phyloP scores from a whole-genome alignment of 2,888 invertebrate genomes.

The Sisyra terminalis region DNA sequence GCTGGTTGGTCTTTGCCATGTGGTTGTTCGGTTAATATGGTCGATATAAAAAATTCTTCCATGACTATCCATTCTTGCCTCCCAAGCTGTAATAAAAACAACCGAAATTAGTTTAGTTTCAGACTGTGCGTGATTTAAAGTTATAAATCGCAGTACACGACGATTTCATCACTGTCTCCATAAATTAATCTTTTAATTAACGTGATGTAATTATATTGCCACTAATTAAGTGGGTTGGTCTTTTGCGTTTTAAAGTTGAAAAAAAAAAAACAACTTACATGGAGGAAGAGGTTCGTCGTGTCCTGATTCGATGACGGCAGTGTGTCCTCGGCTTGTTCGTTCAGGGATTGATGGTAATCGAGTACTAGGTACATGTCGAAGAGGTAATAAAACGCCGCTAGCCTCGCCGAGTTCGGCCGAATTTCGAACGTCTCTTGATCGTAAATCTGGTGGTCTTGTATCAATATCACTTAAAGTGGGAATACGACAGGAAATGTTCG shows the following conservation, averaged over 20 bases:
- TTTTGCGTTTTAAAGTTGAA: no score
- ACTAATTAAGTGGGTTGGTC: no score
- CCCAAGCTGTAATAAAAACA: slow-evolving; percentile 59
- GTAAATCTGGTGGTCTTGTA: slow-evolving; percentile 26
- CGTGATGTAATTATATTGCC: no score
- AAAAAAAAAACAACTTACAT: slow-evolving; percentile 35
- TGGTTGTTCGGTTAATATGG: slow-evolving; percentile 89
- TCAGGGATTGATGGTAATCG: slow-evolving; percentile 71
- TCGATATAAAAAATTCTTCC: slow-evolving; percentile 96
- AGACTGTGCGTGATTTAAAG: no score
- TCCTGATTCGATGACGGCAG: slow-evolving; percentile 33
- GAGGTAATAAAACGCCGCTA: slow-evolving; percentile 33
- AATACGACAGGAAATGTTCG: slow-evolving; percentile 25
- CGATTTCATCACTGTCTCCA: no score
- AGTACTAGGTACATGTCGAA: slow-evolving; percentile 55
- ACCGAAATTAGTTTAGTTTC: background rate
- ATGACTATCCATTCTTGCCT: slow-evolving; percentile 91
- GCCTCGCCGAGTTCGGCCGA: slow-evolving; percentile 28
- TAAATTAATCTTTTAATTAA: no score
- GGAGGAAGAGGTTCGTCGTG: slow-evolving; percentile 74
- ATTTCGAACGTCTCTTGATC: slow-evolving; percentile 17
- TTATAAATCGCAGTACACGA: no score
- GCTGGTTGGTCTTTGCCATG: slow-evolving; percentile 76
- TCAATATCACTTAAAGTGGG: slow-evolving; percentile 26
- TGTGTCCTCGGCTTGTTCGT: slow-evolving; percentile 32